Conservation (phyloP, 2,888 invertebrate species). For the Euplexia lucipara region DNA sequence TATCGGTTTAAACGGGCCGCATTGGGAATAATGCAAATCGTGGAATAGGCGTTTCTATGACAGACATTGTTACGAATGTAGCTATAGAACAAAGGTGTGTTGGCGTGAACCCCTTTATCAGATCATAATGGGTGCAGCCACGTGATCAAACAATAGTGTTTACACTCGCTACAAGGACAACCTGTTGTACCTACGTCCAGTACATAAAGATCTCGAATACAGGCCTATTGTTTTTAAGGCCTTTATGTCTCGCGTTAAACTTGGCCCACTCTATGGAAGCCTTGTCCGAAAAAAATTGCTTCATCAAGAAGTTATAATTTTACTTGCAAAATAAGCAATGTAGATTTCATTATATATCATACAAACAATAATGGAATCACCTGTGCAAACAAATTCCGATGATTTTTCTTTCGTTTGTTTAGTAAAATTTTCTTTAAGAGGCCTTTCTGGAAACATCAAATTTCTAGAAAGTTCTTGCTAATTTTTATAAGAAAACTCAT, state of each 20-base stretch:
- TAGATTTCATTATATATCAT: conserved; percentile 36
- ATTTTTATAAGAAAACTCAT: conserved; percentile 6
- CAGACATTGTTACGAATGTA: conserved; percentile 64
- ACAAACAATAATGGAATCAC: conserved; percentile 8
- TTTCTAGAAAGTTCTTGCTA: conserved; percentile 13
- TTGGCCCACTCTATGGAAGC: conserved; percentile 62
- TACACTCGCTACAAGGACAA: conserved; percentile 84
- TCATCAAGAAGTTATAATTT: conserved; percentile 46
- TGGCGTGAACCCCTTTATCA: conserved; percentile 80
- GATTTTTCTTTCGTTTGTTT: conserved; percentile 17
- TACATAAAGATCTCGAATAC: conserved; percentile 73
- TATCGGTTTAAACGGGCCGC: conserved; percentile 22
- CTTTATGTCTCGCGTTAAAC: conserved; percentile 66
- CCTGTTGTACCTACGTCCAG: conserved; percentile 73
- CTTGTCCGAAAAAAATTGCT: conserved; percentile 56
- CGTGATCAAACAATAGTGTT: conserved; percentile 89
- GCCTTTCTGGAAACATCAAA: conserved; percentile 10
- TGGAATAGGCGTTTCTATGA: conserved; percentile 60
- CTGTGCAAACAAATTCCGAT: conserved; percentile 31
- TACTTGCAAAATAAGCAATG: conserved; percentile 48
- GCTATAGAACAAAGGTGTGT: conserved; percentile 76
- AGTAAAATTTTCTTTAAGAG: neutral
- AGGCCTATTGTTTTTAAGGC: conserved; percentile 72
- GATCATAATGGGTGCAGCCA: conserved; percentile 84
- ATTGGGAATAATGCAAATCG: conserved; percentile 50